These are phyloP conservation scores for Temnothorax rugatulus DNA, from an alignment of 2,888 invertebrate genomes.

Conservation along the genomic window DNA sequence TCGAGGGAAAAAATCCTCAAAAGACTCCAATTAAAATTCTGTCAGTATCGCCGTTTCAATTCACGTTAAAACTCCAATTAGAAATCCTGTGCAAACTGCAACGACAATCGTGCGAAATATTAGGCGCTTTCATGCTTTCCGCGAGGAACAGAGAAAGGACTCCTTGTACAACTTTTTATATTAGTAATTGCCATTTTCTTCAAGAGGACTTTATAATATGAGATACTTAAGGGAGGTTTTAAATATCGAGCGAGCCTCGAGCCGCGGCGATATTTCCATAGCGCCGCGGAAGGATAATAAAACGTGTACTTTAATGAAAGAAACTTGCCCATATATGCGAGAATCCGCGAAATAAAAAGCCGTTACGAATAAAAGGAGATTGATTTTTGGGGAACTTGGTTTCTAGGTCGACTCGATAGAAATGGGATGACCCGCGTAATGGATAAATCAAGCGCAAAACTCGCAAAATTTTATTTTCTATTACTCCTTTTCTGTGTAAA, in stretches of 20 bases:
- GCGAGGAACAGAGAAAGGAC: neutral
- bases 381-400: neutral
- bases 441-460: neutral
- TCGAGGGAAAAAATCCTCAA: neutral
- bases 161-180: constrained; percentile 30
- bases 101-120: constrained; percentile 28
- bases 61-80: constrained; percentile 39
- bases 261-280: constrained; percentile 37
- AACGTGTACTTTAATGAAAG: constrained; percentile 34
- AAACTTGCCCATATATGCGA: constrained; percentile 13
- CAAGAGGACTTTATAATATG: constrained; percentile 27
- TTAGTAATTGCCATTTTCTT: constrained; percentile 43
- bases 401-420: neutral
- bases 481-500: neutral
- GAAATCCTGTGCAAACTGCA: constrained; percentile 34
- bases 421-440: neutral
- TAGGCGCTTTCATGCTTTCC: constrained; percentile 14
- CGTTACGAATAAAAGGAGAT: constrained; percentile 24
- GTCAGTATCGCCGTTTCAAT: constrained; percentile 10
- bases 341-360: constrained; percentile 8
- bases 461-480: neutral
- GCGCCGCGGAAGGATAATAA: constrained; percentile 8
- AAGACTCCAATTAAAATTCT: constrained; percentile 36
- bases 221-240: constrained; percentile 35
- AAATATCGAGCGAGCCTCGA: constrained; percentile 33